Base-by-base conservation (phyloP, 2,888 invertebrate species). In the Dysmachus trigonus region DNA sequence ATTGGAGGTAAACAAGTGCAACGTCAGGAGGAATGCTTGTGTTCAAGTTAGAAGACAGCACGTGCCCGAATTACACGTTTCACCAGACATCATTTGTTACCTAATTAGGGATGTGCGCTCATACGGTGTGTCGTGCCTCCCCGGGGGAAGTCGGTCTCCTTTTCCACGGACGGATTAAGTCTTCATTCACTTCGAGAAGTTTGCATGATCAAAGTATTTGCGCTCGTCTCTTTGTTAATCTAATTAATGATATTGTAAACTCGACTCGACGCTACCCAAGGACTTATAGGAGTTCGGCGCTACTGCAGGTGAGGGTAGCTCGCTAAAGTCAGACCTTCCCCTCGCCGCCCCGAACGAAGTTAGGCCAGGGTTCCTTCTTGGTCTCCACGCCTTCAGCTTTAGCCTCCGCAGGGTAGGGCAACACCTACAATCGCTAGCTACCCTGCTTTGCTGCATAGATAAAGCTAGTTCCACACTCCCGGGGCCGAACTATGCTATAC, bases 11-110 rank as follows among this genome's bases (percentile, higher is more conserved):
- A 62, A 35, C 31, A 74, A 74, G 31, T 30, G 74, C 31, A 74
- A 8, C 33, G 31, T 74, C 35, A 74, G 35, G 22, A 62, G 62
- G 27, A 53, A 27, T 27, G 22, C 22, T 13, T 41, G 30, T 15
- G 13, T 35, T 35, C 33, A 33, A 22, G 38, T 41, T 30, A 71
- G 4, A 27, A 38, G 22, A 7, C 18, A 62, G 41, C 87, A 87
- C 87, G 87, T 87, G 87, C 76, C 81, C 82, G 85, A 86, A 87
- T 87, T 87, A 87, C 85, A 72, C 87, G 85, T 85, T 85, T 87
- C 87, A 87, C 74, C 83, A 77, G 79, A 85, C 82, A 47, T 76
- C 35, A 76, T 83, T 87, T 87, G 87, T 87, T 77, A 71, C 33
- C 82, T 86, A 87, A 87, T 87, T 86, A 87, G 82, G 82, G 72